A percentile compares a stretch with the other conserved stretches of the same genome.
Evolutionary conservation across 2,113 vertebrate species (phyloP).

Genomic region (Chloroceryle aenea): DNA sequence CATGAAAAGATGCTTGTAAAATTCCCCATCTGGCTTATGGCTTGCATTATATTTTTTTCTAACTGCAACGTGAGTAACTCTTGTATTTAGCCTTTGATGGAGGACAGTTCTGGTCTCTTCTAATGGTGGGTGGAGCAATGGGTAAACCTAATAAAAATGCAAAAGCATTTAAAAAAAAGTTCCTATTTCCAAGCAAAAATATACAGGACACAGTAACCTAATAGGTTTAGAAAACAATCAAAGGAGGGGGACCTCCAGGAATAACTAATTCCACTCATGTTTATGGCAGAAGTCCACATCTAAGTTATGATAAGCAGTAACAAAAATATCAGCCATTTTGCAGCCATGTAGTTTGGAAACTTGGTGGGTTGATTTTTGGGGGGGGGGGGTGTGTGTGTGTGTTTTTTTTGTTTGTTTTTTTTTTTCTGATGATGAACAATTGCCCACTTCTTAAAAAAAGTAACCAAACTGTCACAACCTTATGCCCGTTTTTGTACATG

Average conservation of each 20-base stretch:
- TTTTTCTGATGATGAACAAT: not conserved
- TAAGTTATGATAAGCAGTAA: not conserved
- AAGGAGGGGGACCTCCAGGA: not conserved
- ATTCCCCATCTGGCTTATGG: conserved; percentile 54
- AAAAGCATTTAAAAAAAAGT: not conserved
- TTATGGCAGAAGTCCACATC: not conserved
- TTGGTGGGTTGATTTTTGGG: not conserved
- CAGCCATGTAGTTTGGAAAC: not conserved
- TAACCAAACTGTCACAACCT: fast-evolving
- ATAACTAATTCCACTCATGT: not conserved
- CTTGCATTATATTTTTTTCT: conserved; percentile 45
- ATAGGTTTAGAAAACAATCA: not conserved
- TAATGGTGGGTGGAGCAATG: not conserved
- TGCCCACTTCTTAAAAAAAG: not conserved
- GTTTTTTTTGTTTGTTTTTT: too few relatives aligned
- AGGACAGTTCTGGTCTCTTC: conserved; percentile 19
- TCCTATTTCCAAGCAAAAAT: conserved; percentile 21
- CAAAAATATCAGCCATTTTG: not conserved
- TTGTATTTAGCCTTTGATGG: conserved; percentile 23
- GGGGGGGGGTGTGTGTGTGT: too few relatives aligned
- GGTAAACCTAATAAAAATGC: conserved; percentile 20
- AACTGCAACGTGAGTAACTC: conserved; percentile 43
- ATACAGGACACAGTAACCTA: not conserved
- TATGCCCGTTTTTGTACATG: not conserved
- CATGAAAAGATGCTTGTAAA: conserved; percentile 48